Percentiles rank a stretch among this genome's conserved stretches.
phyloP scores from a whole-genome alignment of 2,113 vertebrate genomes.

The Collichthys lucidus region DNA sequence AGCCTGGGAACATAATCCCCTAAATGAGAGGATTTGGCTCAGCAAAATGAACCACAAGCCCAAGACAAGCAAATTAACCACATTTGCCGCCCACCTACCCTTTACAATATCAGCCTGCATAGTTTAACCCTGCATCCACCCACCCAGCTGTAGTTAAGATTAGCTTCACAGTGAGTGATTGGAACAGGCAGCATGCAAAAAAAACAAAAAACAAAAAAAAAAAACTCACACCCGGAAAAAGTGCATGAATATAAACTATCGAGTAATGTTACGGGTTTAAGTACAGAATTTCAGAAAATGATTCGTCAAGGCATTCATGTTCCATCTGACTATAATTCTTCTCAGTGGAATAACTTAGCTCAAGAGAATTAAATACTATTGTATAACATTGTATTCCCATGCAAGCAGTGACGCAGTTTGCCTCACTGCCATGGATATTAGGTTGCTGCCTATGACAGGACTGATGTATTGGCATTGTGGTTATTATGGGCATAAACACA shows the following conservation, averaged over 20 bases:
- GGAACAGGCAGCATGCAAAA: conserved; percentile 12
- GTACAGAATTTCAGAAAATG: conserved; percentile 16
- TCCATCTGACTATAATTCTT: conserved; percentile 4
- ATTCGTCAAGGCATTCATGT: conserved; percentile 5
- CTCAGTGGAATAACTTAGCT: conserved; percentile 1
- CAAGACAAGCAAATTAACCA: conserved; percentile 67
- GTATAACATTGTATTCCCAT: conserved; percentile 30
- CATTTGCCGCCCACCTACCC: conserved; percentile 61
- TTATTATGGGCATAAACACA: conserved; percentile 40
- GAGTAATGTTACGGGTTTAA: conserved; percentile 4
- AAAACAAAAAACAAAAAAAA: background rate
- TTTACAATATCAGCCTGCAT: conserved; percentile 52
- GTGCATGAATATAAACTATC: conserved; percentile 14
- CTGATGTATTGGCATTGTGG: conserved; percentile 48
- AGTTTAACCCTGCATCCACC: conserved; percentile 38
- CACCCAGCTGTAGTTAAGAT: conserved; percentile 45
- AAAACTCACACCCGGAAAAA: conserved; percentile 2
- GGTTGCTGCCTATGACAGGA: conserved; percentile 54
- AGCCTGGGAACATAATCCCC: conserved; percentile 63
- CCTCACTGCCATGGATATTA: conserved; percentile 54
- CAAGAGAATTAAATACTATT: conserved; percentile 12
- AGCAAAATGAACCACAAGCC: conserved; percentile 68
- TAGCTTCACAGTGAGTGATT: conserved; percentile 34
- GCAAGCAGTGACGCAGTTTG: conserved; percentile 24
- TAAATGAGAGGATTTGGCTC: conserved; percentile 76